Conservation (phyloP, 2,113 vertebrate species). For the Hepsetus odoe region DNA sequence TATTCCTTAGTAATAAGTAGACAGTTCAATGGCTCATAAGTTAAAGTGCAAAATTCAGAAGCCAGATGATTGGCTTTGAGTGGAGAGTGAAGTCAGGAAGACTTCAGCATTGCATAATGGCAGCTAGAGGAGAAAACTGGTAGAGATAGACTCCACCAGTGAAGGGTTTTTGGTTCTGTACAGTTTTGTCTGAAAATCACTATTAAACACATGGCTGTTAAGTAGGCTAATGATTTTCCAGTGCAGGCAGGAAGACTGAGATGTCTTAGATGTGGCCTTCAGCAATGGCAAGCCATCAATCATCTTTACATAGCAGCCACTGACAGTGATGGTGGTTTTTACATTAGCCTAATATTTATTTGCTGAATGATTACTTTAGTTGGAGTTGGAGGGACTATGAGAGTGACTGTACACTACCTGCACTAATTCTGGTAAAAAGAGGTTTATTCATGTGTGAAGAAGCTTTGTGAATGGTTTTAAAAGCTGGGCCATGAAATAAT, state of each 20-base stretch:
- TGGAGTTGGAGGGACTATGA: neutral
- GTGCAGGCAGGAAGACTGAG: neutral
- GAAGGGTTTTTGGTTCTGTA: slow-evolving; percentile 3
- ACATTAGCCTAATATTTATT: neutral
- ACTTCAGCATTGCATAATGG: slow-evolving; percentile 24
- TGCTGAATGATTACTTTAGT: neutral
- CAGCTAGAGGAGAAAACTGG: neutral
- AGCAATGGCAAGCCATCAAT: slow-evolving; percentile 14
- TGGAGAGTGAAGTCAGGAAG: slow-evolving; percentile 27
- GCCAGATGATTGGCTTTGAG: slow-evolving; percentile 25
- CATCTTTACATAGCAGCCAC: neutral
- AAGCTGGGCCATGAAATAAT: neutral
- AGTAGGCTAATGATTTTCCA: slow-evolving; percentile 42
- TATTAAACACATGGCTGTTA: slow-evolving; percentile 19
- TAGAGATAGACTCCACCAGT: slow-evolving; percentile 26
- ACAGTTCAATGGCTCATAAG: slow-evolving; percentile 32
- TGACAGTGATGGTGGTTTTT: neutral
- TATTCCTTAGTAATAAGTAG: too few relatives aligned
- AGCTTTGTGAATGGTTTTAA: neutral
- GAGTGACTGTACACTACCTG: neutral
- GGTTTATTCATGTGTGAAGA: neutral
- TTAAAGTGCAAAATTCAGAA: slow-evolving; percentile 37
- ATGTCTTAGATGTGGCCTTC: neutral
- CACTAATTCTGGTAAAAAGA: slow-evolving; percentile 7
- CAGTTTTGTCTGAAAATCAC: slow-evolving; percentile 13